Evolutionary conservation across 2,888 invertebrate genomes (phyloP).

Genomic region (Ectemnius continuus): DNA sequence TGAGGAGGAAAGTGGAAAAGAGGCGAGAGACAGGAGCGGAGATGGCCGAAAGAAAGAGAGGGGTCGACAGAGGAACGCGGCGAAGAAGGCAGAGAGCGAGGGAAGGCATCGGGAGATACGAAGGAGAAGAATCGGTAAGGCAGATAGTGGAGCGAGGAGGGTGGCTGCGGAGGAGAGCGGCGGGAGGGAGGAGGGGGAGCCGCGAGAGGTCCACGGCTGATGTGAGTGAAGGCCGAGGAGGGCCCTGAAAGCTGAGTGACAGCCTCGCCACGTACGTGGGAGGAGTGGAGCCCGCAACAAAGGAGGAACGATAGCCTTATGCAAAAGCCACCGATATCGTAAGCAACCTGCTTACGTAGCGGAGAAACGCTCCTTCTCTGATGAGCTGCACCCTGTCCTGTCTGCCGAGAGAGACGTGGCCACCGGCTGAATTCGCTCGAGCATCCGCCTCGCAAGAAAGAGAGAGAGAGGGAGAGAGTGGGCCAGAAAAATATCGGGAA

Average conservation of each 20-base stretch:
- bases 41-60: conserved; percentile 18
- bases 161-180: conserved; percentile 1
- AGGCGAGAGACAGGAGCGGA: conserved; percentile 14
- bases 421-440: conserved; percentile 20
- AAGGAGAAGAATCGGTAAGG: conserved; percentile 10
- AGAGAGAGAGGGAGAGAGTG: conserved; percentile 24
- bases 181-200: conserved; percentile 36
- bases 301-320: conserved; percentile 72
- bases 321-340: conserved; percentile 70
- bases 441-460: neutral
- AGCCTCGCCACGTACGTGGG: conserved; percentile 74
- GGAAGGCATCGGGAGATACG: neutral
- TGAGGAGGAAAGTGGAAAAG: no score
- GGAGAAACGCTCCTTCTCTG: conserved; percentile 22
- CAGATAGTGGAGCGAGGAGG: neutral
- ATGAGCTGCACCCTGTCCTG: conserved; percentile 18
- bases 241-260: conserved; percentile 71
- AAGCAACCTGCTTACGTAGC: conserved; percentile 48
- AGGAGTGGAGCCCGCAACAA: conserved; percentile 71
- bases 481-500: neutral
- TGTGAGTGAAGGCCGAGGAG: conserved; percentile 63
- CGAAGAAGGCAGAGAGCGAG: conserved; percentile 1
- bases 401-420: conserved; percentile 10
- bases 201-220: conserved; percentile 50
- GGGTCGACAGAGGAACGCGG: neutral